Conservation (phyloP, 2,888 invertebrate species). For the Ichneumoninae sp. region DNA sequence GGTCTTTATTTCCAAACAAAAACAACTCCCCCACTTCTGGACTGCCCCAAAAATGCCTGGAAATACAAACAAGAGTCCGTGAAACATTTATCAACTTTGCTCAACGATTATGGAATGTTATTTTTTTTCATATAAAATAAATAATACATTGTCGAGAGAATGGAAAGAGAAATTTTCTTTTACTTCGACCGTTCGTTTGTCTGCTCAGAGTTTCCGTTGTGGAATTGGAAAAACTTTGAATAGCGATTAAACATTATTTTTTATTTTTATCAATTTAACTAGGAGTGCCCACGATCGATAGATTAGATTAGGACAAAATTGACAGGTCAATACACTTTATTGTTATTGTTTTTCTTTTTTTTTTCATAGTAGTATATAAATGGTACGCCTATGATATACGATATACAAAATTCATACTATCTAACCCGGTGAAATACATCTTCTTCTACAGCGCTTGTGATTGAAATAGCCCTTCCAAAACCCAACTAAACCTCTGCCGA, state of each 20-base stretch:
- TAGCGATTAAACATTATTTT: slow-evolving; percentile 48
- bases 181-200: slow-evolving; percentile 63
- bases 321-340: slow-evolving; percentile 68
- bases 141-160: slow-evolving; percentile 67
- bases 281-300: slow-evolving; percentile 51
- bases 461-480: slow-evolving; percentile 93
- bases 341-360: slow-evolving; percentile 59
- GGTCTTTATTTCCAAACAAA: slow-evolving; percentile 77
- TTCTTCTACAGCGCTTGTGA: slow-evolving; percentile 91
- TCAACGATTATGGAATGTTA: slow-evolving; percentile 63
- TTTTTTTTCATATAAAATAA: slow-evolving; percentile 55
- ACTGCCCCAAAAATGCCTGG: slow-evolving; percentile 82
- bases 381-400: slow-evolving; percentile 68
- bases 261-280: slow-evolving; percentile 32
- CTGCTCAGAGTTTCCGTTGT: slow-evolving; percentile 47
- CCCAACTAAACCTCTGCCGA: slow-evolving; percentile 91
- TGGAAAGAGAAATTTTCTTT: slow-evolving; percentile 22
- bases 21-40: slow-evolving; percentile 81
- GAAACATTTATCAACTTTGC: slow-evolving; percentile 61
- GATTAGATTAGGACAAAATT: slow-evolving; percentile 52
- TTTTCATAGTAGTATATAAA: slow-evolving; percentile 68
- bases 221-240: slow-evolving; percentile 48
- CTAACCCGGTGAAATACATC: slow-evolving; percentile 76
- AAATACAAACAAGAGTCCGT: slow-evolving; percentile 81
- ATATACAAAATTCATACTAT: slow-evolving; percentile 70